Evolutionary conservation across 2,797 vertebrate genomes (phyloP).

Genomic region (Dallia pectoralis): DNA sequence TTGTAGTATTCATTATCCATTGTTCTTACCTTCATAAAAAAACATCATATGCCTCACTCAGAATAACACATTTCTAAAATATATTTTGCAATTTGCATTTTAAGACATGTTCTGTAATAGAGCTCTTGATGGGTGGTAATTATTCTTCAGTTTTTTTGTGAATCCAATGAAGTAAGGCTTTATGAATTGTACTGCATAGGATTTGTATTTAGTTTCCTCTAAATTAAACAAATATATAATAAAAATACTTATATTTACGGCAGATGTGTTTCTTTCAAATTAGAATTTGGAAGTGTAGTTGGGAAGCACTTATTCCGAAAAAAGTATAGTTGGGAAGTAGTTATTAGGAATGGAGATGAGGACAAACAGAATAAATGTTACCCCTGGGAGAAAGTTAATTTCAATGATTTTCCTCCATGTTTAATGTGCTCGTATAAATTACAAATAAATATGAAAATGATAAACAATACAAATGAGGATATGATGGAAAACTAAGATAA

Average conservation of each 20-base stretch:
- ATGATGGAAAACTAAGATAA: slow-evolving; percentile 53
- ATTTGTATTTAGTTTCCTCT: too few species aligned
- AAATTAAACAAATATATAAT: too few species aligned
- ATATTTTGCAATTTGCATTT: too few species aligned
- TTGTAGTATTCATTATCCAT: not conserved
- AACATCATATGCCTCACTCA: too few species aligned
- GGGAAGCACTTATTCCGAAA: not conserved
- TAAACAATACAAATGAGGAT: slow-evolving; percentile 37
- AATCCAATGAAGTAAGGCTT: too few species aligned
- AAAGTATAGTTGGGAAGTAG: not conserved
- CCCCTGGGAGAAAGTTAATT: not conserved
- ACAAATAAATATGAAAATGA: slow-evolving; percentile 35
- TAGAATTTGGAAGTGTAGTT: not conserved
- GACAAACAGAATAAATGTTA: not conserved
- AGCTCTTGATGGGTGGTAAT: too few species aligned
- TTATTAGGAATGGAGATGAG: not conserved
- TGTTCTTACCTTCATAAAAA: too few species aligned
- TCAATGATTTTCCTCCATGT: not conserved
- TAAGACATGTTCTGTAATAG: too few species aligned
- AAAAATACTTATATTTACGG: not conserved
- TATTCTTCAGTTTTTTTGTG: too few species aligned
- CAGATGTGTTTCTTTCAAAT: not conserved
- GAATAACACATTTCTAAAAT: too few species aligned
- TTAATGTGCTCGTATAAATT: not conserved
- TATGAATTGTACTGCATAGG: too few species aligned